Evolutionary conservation across 2,888 invertebrate genomes (phyloP), one percentile per base, ranked within the genome.

Genomic region (Spisula subtruncata): DNA sequence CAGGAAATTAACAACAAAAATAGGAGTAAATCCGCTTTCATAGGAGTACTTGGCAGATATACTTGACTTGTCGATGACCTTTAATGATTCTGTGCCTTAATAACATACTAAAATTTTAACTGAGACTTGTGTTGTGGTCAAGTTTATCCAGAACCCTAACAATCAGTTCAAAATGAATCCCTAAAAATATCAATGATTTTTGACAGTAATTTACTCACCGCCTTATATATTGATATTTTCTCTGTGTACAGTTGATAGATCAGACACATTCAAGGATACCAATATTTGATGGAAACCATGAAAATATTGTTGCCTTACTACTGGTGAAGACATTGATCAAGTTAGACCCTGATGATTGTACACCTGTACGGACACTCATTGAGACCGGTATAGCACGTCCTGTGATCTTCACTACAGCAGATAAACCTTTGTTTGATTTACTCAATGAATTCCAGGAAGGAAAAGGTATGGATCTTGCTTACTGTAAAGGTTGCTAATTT

Each of bases 401-500:
- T 12, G 93, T 95, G 5, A 83, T 95, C 48, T 93, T 94, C 71
- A 94, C 96, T 0, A 86, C 92, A n/a, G 93, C 93, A 8, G 92
- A 93, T 85, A 96, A 94, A 93, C 96, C 96, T 1, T 90, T 97
- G 80, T 96, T 95, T 93, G 96, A 96, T 89, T 88, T 96, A n/a
- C 93, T 97, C 25, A 96, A 97, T 91, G 90, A 95, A 81, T 97
- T 96, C 89, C 96, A 97, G 89, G 96, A 96, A 51, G 96, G 96
- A 29, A 96, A 95, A 96, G 94, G 96, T 96, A 87, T 41, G 81
- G 12, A 32, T 86, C 46, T 87, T 60, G 48, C 51, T 80, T 25
- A 1, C 14, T 41, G n/a, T n/a, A n/a, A n/a, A n/a, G n/a, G 14
- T 51, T 51, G 51, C 12, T 51, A 16, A 41, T 41, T 2, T 41